Evolutionary conservation across 2,888 invertebrate genomes (phyloP).

Genomic region (Thymelicus lineola): DNA sequence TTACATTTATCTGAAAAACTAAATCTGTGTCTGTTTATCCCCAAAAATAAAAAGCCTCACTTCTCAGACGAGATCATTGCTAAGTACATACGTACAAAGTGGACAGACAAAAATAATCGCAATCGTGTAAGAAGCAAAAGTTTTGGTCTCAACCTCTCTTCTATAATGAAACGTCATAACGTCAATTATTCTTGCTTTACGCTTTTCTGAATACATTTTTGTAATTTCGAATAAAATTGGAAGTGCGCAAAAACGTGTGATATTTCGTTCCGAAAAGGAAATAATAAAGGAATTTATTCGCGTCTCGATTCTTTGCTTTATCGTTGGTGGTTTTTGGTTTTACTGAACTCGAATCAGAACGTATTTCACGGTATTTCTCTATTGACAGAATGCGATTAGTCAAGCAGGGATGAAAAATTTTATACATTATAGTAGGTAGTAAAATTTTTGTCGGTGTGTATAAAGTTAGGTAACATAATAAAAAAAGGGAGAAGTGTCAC

Average conservation of each 20-base stretch:
- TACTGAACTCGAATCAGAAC: not conserved
- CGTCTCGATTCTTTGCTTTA: slow-evolving; percentile 7
- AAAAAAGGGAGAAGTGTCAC: no score
- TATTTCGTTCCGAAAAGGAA: slow-evolving; percentile 8
- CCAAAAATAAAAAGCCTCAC: no score
- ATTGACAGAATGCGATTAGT: not conserved
- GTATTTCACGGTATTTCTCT: slow-evolving; percentile 6
- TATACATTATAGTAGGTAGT: no score
- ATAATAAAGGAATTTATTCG: slow-evolving; percentile 22
- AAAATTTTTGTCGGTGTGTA: no score
- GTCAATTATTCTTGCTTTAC: slow-evolving; percentile 38
- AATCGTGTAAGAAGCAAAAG: not conserved
- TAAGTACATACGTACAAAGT: no score
- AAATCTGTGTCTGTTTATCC: no score
- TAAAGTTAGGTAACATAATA: no score
- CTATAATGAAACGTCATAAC: slow-evolving; percentile 36
- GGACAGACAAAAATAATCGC: no score
- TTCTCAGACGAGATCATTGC: no score
- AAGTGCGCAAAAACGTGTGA: slow-evolving; percentile 26
- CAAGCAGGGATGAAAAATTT: not conserved
- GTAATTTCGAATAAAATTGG: slow-evolving; percentile 37
- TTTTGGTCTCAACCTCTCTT: slow-evolving; percentile 6
- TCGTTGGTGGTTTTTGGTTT: slow-evolving; percentile 1
- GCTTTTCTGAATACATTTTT: slow-evolving; percentile 39
- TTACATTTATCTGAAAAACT: no score